phyloP scores from a whole-genome alignment of 2,113 vertebrate species.

The Baryphthengus martii region DNA sequence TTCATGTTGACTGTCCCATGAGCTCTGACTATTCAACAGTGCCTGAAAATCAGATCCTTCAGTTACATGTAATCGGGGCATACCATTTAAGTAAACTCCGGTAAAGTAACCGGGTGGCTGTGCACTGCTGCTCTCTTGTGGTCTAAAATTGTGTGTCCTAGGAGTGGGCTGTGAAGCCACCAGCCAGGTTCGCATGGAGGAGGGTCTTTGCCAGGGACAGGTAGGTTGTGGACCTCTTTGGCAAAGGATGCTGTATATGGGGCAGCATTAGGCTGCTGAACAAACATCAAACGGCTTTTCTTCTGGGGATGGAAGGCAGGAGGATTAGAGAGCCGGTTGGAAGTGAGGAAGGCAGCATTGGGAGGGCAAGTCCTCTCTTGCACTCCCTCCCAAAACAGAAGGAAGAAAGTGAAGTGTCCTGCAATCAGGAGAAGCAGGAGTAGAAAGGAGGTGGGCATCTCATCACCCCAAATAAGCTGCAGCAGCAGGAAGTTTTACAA shows the following conservation, averaged over 20 bases:
- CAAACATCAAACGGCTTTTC: background rate
- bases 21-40: background rate
- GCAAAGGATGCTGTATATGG: background rate
- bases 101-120: background rate
- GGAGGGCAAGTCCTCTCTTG: accelerated
- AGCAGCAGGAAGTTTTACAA: background rate
- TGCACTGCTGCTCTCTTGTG: conserved; percentile 41
- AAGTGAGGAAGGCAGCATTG: background rate
- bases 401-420: background rate
- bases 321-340: background rate
- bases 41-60: background rate
- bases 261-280: background rate
- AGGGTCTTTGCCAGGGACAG: background rate
- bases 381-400: background rate
- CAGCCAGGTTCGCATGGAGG: accelerated
- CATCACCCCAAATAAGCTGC: background rate
- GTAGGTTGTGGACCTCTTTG: background rate
- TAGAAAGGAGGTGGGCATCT: background rate
- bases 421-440: accelerated
- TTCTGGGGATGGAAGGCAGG: background rate
- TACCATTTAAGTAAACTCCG: background rate
- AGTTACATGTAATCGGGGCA: background rate
- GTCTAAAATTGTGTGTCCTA: background rate
- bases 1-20: background rate
- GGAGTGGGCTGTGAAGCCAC: background rate